These are phyloP conservation scores for Chroicocephalus ridibundus DNA, from an alignment of 2,113 vertebrate genomes.

Conservation along the genomic window DNA sequence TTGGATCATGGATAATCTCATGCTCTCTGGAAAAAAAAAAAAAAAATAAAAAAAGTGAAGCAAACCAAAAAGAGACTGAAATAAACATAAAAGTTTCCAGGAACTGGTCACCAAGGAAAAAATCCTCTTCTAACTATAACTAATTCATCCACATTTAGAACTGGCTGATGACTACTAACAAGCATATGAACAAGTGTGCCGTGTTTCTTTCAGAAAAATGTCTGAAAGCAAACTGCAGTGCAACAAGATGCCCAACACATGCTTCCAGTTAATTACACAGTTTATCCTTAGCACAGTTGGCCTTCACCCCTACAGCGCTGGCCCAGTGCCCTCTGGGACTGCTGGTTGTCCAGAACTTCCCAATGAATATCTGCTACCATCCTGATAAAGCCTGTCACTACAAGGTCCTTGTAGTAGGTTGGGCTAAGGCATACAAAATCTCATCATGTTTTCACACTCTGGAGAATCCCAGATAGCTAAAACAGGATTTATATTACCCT, in stretches of 20 bases:
- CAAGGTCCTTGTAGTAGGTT: not conserved
- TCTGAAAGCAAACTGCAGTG: not conserved
- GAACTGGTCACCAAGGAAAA: not conserved
- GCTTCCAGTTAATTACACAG: not conserved
- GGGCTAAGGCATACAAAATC: not conserved
- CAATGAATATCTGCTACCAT: not conserved
- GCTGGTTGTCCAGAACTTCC: not conserved
- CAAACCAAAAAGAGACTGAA: not conserved
- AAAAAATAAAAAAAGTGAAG: not conserved
- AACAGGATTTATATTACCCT: not conserved
- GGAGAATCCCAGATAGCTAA: not conserved
- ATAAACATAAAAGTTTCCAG: not conserved
- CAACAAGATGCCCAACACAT: not conserved
- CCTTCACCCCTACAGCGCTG: not conserved
- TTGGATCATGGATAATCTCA: not conserved
- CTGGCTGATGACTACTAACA: not conserved
- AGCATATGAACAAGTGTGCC: not conserved
- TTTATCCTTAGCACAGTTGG: not conserved
- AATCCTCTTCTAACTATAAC: not conserved
- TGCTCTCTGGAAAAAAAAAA: not conserved
- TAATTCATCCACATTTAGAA: not conserved
- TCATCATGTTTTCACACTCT: not conserved
- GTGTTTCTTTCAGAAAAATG: not conserved
- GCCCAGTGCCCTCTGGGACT: not conserved
- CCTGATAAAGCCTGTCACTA: not conserved